A percentile compares a stretch with the other conserved stretches of the same genome.
phyloP scores from a whole-genome alignment of 2,888 invertebrate genomes.

The Gnatocerus cornutus region DNA sequence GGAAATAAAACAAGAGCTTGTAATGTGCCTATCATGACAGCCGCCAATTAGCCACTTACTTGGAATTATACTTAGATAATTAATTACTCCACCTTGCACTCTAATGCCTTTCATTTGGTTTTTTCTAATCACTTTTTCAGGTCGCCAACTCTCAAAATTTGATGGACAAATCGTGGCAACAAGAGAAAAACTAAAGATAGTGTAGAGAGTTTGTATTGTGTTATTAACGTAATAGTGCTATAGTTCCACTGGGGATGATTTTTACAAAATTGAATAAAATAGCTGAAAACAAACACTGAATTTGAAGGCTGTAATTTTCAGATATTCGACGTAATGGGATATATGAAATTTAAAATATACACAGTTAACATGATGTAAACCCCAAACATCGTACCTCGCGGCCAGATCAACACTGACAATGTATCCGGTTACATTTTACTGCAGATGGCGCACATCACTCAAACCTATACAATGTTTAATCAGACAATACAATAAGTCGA shows the following conservation, averaged over 20 bases:
- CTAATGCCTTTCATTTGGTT: slow-evolving; percentile 10
- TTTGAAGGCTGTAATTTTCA: slow-evolving; percentile 29
- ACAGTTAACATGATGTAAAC: slow-evolving; percentile 58
- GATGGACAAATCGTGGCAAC: too few relatives aligned
- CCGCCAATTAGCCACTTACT: slow-evolving; percentile 46
- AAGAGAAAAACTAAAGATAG: too few relatives aligned
- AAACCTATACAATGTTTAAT: slow-evolving; percentile 58
- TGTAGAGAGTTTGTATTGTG: background rate
- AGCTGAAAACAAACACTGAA: background rate
- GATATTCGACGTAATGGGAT: slow-evolving; percentile 48
- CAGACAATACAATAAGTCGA: slow-evolving; percentile 60
- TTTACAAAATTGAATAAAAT: too few relatives aligned
- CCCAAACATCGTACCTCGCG: slow-evolving; percentile 61
- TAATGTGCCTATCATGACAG: slow-evolving; percentile 40
- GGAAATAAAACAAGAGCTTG: slow-evolving; percentile 44
- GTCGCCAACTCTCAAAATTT: background rate
- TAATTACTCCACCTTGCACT: slow-evolving; percentile 34
- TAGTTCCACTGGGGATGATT: too few relatives aligned
- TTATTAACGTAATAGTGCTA: background rate
- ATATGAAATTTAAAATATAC: slow-evolving; percentile 60
- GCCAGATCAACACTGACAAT: slow-evolving; percentile 66
- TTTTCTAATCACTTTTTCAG: slow-evolving; percentile 5
- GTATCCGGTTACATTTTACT: slow-evolving; percentile 62
- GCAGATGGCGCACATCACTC: slow-evolving; percentile 63
- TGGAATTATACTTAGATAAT: slow-evolving; percentile 36